Percentiles rank a stretch among this genome's conserved stretches.
Conservation (phyloP, 1,140 invertebrate species). For the Lepidurus apus region DNA sequence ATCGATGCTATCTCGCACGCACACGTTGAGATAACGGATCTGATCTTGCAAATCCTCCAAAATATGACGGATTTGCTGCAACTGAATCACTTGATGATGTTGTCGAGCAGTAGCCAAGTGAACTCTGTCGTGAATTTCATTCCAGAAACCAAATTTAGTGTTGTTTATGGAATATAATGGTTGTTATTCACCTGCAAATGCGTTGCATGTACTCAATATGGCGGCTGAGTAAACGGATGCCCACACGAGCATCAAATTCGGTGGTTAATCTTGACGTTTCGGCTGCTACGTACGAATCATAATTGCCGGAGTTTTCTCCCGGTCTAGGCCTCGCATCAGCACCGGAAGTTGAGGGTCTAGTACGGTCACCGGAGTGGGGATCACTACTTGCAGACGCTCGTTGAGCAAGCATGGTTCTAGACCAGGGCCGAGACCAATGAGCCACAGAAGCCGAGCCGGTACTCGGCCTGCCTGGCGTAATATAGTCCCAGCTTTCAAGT, state of each 20-base stretch:
- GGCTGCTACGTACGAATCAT: background rate
- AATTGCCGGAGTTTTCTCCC: constrained; percentile 13
- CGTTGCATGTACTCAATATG: constrained; percentile 48
- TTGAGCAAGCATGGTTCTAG: background rate
- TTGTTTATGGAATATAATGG: constrained; percentile 32
- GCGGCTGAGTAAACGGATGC: constrained; percentile 44
- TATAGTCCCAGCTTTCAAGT: background rate
- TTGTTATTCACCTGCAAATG: constrained; percentile 44
- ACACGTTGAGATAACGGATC: constrained; percentile 51
- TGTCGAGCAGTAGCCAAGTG: constrained; percentile 25
- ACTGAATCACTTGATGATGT: constrained; percentile 42
- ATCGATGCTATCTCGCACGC: constrained; percentile 42
- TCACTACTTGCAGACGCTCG: background rate
- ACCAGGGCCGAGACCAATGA: constrained; percentile 3
- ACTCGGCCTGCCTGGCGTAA: background rate
- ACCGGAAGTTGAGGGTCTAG: background rate
- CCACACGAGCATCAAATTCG: constrained; percentile 40
- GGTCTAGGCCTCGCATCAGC: background rate
- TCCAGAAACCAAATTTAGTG: background rate
- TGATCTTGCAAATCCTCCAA: constrained; percentile 58
- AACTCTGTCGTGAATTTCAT: background rate
- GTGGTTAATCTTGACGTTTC: constrained; percentile 5
- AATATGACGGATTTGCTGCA: constrained; percentile 57
- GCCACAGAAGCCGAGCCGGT: background rate
- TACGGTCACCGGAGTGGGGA: constrained; percentile 13